phyloP scores from a whole-genome alignment of 2,797 vertebrate species.

The Pangasius djambal region DNA sequence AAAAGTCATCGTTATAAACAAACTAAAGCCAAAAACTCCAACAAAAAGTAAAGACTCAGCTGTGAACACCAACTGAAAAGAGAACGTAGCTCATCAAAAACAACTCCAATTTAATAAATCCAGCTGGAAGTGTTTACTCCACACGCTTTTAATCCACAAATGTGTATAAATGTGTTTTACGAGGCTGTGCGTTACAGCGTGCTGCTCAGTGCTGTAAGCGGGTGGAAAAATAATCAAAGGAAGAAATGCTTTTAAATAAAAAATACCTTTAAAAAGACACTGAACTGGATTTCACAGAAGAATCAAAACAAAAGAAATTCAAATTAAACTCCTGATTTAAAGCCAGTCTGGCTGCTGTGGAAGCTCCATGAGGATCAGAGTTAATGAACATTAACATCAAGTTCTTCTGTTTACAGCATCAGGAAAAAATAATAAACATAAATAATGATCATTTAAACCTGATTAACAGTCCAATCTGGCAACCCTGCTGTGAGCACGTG shows the following conservation, averaged over 20 bases:
- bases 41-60: no score
- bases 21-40: no score
- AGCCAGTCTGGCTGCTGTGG: not conserved
- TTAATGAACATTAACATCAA: not conserved
- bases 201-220: not conserved
- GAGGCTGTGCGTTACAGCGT: not conserved
- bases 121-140: no score
- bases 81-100: no score
- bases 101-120: no score
- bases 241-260: not conserved
- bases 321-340: not conserved
- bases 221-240: not conserved
- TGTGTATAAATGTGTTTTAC: not conserved
- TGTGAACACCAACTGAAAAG: no score
- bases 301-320: not conserved
- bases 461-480: not conserved
- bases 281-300: not conserved
- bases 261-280: not conserved
- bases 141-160: no score
- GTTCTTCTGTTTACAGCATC: not conserved
- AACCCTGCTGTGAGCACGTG: not conserved
- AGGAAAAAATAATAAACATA: not conserved
- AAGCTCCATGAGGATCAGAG: not conserved
- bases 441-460: not conserved
- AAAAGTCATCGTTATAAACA: no score